Evolutionary conservation across 2,888 invertebrate genomes (phyloP).

Genomic region (Seira sanloemensis): DNA sequence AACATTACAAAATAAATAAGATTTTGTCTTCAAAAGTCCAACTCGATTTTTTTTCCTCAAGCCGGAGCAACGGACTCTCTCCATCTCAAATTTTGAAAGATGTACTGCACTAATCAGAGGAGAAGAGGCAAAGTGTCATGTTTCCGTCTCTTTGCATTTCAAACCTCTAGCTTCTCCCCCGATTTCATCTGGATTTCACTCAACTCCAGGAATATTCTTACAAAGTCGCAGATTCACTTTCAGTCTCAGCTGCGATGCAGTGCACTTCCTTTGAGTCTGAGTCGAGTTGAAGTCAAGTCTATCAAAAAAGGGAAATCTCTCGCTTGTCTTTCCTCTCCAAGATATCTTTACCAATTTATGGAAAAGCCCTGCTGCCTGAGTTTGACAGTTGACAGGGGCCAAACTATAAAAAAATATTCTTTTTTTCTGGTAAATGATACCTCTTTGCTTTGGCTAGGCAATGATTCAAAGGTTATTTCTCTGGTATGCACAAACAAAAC

Average conservation of each 20-base stretch:
- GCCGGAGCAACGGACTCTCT: not conserved
- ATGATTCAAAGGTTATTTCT: not conserved
- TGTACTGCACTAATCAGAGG: not conserved
- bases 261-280: too few species aligned
- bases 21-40: not conserved
- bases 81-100: not conserved
- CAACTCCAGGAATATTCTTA: not conserved
- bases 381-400: conserved; percentile 33
- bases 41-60: not conserved
- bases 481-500: not conserved
- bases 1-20: not conserved
- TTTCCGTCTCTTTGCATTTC: not conserved
- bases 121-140: not conserved
- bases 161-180: not conserved
- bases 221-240: not conserved
- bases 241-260: not conserved
- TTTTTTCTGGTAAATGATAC: not conserved
- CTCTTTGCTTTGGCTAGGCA: too few species aligned
- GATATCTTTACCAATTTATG: not conserved
- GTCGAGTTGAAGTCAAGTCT: not conserved
- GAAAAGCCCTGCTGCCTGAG: conserved; percentile 21
- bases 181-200: not conserved
- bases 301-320: not conserved
- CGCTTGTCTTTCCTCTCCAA: too few species aligned
- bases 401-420: not conserved